A percentile compares a stretch with the other conserved stretches of the same genome.
These are phyloP conservation scores for Monochamus alternatus DNA, from an alignment of 2,888 invertebrate genomes.

Conservation along the genomic window DNA sequence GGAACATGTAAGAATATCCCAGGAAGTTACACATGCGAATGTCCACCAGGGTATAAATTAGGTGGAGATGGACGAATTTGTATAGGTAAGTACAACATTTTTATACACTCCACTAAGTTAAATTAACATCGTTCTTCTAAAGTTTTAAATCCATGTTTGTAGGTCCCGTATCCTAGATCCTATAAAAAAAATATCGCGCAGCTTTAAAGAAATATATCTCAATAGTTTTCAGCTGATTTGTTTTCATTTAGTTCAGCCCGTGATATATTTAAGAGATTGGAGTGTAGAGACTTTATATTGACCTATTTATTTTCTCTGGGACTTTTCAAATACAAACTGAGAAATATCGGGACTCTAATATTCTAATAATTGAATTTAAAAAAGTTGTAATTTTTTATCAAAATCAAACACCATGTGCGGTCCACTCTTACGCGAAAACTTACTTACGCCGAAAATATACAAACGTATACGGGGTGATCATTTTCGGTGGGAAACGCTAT, in stretches of 20 bases:
- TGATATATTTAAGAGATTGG: conserved; percentile 11
- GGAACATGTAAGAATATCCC: conserved; percentile 90
- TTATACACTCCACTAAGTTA: neutral
- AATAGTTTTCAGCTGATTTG: conserved; percentile 20
- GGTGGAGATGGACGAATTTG: conserved; percentile 85
- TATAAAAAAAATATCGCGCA: neutral
- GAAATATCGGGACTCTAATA: too few relatives aligned
- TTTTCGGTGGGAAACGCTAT: too few relatives aligned
- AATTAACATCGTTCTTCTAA: neutral
- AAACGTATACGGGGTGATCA: too few relatives aligned
- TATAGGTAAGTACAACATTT: conserved; percentile 77
- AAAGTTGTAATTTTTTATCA: too few relatives aligned
- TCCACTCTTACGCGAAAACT: too few relatives aligned
- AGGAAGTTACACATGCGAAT: conserved; percentile 88
- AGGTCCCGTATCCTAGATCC: neutral
- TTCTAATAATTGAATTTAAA: too few relatives aligned
- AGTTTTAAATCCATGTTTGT: neutral
- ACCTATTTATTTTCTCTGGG: conserved; percentile 6
- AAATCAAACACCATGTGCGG: too few relatives aligned
- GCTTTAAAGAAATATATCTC: conserved; percentile 17
- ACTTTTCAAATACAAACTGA: too few relatives aligned
- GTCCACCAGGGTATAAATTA: conserved; percentile 86
- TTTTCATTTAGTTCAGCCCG: conserved; percentile 19
- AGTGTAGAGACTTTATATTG: neutral
- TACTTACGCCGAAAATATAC: too few relatives aligned